Percentiles rank a stretch among this genome's conserved stretches.
These are phyloP conservation scores for Ondatra zibethicus DNA, from an alignment of 2,113 vertebrate genomes.

Conservation along the genomic window DNA sequence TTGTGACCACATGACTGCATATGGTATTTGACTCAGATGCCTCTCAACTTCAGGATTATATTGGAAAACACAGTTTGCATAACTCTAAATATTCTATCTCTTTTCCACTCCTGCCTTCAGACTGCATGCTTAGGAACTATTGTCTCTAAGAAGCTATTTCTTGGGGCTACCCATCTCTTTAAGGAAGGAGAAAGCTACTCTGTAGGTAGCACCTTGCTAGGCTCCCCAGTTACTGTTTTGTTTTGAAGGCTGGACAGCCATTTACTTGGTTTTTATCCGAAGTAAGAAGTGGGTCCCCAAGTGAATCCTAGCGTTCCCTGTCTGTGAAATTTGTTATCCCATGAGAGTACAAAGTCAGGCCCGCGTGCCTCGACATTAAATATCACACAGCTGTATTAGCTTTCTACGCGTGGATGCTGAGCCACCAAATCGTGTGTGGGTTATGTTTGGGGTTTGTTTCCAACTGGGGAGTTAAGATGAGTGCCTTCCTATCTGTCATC, in stretches of 20 bases:
- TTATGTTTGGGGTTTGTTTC: conserved; percentile 80
- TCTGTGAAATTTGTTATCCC: conserved; percentile 81
- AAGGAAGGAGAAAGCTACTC: conserved; percentile 19
- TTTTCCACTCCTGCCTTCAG: not conserved
- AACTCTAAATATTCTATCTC: not conserved
- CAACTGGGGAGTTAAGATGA: conserved; percentile 79
- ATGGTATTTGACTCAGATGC: not conserved
- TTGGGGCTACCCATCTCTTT: not conserved
- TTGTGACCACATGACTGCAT: rapidly evolving
- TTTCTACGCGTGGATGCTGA: conserved; percentile 74
- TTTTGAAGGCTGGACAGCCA: conserved; percentile 74
- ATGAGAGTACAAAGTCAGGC: conserved; percentile 80
- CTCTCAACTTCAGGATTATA: not conserved
- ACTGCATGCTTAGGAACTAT: not conserved
- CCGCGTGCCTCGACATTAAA: conserved; percentile 78
- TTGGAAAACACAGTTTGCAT: not conserved
- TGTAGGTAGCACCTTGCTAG: conserved; percentile 45
- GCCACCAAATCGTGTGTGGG: conserved; percentile 74
- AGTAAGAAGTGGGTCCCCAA: conserved; percentile 78
- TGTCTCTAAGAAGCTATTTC: no score
- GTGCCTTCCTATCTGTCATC: conserved; percentile 74
- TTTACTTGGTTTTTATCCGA: conserved; percentile 80
- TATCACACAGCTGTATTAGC: conserved; percentile 81
- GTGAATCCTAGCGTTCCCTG: conserved; percentile 83
- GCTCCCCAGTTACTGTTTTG: conserved; percentile 74